Percentiles rank a stretch among this genome's conserved stretches.
These are phyloP conservation scores for Poeciliopsis gracilis DNA, from an alignment of 2,797 vertebrate genomes.

Conservation along the genomic window DNA sequence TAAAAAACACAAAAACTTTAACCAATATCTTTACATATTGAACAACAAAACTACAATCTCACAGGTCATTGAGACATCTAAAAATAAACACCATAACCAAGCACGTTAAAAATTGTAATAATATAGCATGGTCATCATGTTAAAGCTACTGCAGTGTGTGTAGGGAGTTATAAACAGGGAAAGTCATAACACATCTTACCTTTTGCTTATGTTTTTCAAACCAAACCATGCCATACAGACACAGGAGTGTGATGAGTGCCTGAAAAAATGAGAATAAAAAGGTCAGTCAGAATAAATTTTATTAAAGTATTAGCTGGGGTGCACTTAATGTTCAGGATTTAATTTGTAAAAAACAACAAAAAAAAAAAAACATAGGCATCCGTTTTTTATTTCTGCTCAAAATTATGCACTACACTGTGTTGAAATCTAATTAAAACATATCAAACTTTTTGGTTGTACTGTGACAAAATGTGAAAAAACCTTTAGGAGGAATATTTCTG, in stretches of 20 bases:
- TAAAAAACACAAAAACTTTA: background rate
- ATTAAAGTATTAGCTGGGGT: background rate
- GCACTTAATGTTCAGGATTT: too few species aligned
- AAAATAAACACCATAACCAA: background rate
- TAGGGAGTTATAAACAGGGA: too few species aligned
- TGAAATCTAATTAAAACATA: background rate
- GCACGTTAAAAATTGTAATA: background rate
- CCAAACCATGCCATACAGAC: slow-evolving; percentile 95
- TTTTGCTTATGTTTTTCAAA: slow-evolving; percentile 88
- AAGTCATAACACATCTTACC: slow-evolving; percentile 70
- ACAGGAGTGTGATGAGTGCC: slow-evolving; percentile 94
- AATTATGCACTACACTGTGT: background rate
- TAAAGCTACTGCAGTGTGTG: too few species aligned
- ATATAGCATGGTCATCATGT: too few species aligned
- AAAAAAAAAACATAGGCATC: background rate
- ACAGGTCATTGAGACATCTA: background rate
- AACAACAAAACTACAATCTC: background rate
- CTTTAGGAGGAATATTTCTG: background rate
- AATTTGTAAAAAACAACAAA: background rate
- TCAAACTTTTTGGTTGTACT: background rate
- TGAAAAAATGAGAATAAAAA: slow-evolving; percentile 50
- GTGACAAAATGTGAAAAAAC: background rate
- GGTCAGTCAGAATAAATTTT: background rate
- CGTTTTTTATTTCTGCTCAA: background rate
- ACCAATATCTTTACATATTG: background rate